Conservation (phyloP, 1,140 invertebrate genomes). For the Apis florea region DNA sequence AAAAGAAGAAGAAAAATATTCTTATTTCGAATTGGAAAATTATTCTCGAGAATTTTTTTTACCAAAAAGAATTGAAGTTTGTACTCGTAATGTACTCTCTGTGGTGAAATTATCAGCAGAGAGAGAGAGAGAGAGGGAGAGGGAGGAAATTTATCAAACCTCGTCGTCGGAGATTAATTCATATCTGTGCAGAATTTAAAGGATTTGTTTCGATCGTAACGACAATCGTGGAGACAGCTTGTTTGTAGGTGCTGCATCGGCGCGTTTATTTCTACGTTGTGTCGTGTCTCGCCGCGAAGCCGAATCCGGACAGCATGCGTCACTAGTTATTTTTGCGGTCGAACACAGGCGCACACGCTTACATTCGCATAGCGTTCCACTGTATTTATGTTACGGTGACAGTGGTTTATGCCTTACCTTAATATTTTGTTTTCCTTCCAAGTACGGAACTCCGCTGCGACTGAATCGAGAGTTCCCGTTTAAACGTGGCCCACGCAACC, state of each 20-base stretch:
- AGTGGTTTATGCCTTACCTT: conserved; percentile 52
- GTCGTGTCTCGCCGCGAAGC: conserved; percentile 59
- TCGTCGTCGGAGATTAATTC: neutral
- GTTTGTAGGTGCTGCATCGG: conserved; percentile 69
- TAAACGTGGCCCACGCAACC: neutral
- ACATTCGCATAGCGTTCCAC: conserved; percentile 9
- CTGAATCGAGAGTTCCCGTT: neutral
- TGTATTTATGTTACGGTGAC: conserved; percentile 50
- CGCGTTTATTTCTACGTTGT: conserved; percentile 71
- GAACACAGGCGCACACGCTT: conserved; percentile 27
- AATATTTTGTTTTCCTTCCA: conserved; percentile 39
- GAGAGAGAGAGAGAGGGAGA: too few species aligned
- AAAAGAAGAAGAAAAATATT: too few species aligned
- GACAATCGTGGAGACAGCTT: conserved; percentile 43
- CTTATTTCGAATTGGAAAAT: too few species aligned
- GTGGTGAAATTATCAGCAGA: too few species aligned
- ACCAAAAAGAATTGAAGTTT: too few species aligned
- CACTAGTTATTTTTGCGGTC: conserved; percentile 72
- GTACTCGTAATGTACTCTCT: too few species aligned
- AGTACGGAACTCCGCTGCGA: conserved; percentile 28
- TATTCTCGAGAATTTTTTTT: too few species aligned
- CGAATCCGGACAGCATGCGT: conserved; percentile 71
- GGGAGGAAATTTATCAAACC: too few species aligned
- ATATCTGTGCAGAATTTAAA: neutral
- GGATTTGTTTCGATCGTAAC: neutral